Evolutionary conservation across 2,888 invertebrate species (phyloP).

Genomic region (Spodoptera littoralis): DNA sequence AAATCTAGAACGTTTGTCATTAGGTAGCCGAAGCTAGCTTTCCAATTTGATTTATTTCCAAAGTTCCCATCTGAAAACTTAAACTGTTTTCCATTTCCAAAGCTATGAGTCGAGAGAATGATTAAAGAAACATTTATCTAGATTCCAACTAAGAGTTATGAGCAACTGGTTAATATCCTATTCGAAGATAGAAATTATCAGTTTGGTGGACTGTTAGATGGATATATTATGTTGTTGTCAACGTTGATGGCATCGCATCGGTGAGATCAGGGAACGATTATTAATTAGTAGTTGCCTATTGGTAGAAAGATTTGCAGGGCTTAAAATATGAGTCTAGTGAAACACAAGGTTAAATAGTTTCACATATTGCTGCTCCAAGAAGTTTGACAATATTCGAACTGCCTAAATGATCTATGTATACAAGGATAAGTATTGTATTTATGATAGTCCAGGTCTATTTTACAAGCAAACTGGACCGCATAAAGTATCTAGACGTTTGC

Average conservation of each 20-base stretch:
- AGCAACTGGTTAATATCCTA: conserved; percentile 50
- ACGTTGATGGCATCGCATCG: conserved; percentile 28
- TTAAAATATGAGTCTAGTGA: no score
- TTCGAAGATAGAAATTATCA: conserved; percentile 49
- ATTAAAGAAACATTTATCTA: conserved; percentile 52
- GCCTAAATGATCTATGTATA: no score
- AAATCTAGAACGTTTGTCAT: no score
- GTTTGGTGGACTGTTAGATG: conserved; percentile 26
- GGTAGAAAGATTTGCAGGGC: no score
- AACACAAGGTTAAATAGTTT: no score
- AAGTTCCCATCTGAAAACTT: conserved; percentile 26
- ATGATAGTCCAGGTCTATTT: background rate
- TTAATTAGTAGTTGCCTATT: no score
- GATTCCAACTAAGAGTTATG: conserved; percentile 47
- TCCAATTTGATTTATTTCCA: conserved; percentile 22
- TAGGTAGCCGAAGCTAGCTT: conserved; percentile 6
- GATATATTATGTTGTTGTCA: conserved; percentile 12
- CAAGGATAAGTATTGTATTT: no score
- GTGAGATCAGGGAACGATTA: conserved; percentile 31
- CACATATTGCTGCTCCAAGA: no score
- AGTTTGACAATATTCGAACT: no score
- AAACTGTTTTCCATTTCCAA: conserved; percentile 33
- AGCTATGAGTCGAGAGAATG: conserved; percentile 17
- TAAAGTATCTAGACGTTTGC: conserved; percentile 9
- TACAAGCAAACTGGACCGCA: background rate